Conservation (phyloP, 2,797 vertebrate genomes). For the Cuculus canorus region DNA sequence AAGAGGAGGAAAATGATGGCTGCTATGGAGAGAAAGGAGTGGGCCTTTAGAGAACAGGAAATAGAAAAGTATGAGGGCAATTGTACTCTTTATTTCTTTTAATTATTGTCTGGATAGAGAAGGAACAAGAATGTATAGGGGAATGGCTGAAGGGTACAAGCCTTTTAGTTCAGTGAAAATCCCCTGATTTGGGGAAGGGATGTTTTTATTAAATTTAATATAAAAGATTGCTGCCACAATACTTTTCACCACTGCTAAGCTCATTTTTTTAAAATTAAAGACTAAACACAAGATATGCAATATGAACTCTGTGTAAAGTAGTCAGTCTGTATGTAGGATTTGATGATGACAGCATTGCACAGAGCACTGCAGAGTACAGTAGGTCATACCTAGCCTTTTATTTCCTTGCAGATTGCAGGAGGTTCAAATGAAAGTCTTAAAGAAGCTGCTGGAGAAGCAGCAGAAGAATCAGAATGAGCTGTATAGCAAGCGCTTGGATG, state of each 20-base stretch:
- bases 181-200: not conserved
- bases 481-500: conserved; percentile 74
- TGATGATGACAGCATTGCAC: not conserved
- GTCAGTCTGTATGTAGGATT: not conserved
- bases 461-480: conserved; percentile 75
- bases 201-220: not conserved
- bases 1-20: conserved; percentile 91
- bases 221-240: not conserved
- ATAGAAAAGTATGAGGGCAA: conserved; percentile 86
- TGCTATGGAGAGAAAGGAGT: conserved; percentile 90
- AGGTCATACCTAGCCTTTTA: not conserved
- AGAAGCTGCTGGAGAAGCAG: conserved; percentile 77
- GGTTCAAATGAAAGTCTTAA: conserved; percentile 81
- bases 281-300: not conserved
- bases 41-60: conserved; percentile 91
- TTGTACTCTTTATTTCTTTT: not conserved
- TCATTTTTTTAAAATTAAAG: not conserved
- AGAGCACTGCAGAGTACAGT: not conserved
- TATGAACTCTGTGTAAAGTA: not conserved
- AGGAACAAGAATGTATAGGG: not conserved
- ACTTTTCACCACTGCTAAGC: not conserved
- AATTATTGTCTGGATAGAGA: not conserved
- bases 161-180: not conserved
- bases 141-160: not conserved
- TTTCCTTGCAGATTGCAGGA: conserved; percentile 85